Conservation (phyloP, 2,113 vertebrate genomes). For the Jacana jacana region DNA sequence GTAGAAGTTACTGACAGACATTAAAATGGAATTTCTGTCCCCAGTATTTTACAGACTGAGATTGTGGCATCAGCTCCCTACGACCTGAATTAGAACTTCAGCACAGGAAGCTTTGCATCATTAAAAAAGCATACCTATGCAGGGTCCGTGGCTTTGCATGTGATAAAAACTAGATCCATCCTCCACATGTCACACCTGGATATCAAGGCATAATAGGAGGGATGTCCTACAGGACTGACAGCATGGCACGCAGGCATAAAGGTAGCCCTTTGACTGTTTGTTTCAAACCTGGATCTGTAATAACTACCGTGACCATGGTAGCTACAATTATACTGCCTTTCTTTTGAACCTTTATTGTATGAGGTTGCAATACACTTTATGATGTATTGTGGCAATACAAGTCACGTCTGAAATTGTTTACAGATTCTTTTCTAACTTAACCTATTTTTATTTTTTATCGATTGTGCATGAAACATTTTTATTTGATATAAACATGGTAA, state of each 20-base stretch:
- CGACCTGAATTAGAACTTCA: not conserved
- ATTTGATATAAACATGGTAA: conserved; percentile 1
- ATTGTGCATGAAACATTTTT: conserved; percentile 19
- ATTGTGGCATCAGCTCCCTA: not conserved
- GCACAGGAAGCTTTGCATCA: not conserved
- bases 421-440: not conserved
- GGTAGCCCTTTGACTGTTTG: not conserved
- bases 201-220: not conserved
- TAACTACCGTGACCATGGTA: not conserved
- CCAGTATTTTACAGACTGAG: not conserved
- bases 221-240: not conserved
- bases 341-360: not conserved
- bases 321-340: not conserved
- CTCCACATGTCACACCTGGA: not conserved
- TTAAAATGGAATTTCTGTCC: not conserved
- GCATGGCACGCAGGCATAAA: not conserved
- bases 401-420: not conserved
- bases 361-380: not conserved
- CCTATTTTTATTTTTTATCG: not conserved
- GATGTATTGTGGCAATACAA: not conserved
- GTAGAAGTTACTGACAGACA: not conserved
- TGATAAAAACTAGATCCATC: not conserved
- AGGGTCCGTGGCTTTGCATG: rapidly evolving
- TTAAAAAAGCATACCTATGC: not conserved
- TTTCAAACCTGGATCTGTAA: not conserved